These are phyloP conservation scores for Eudemis profundana DNA, from an alignment of 2,888 invertebrate genomes.

Conservation along the genomic window DNA sequence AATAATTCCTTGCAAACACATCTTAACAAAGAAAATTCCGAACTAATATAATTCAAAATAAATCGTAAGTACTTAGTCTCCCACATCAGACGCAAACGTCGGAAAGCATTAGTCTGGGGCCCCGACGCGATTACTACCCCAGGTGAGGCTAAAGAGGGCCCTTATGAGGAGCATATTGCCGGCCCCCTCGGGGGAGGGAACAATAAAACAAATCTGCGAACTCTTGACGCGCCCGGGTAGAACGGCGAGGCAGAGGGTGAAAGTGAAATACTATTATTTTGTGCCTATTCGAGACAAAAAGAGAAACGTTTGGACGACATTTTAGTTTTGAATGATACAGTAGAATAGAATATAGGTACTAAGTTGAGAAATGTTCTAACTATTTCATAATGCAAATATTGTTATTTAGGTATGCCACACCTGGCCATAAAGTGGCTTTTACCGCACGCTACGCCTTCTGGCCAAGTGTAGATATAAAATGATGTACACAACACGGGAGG, in stretches of 20 bases:
- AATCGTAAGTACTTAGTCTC: background rate
- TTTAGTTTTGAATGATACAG: no score
- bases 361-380: no score
- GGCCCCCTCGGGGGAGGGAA: constrained; percentile 51
- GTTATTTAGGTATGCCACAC: no score
- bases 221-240: constrained; percentile 52
- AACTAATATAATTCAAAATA: background rate
- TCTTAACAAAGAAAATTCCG: no score
- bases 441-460: no score
- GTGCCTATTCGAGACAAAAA: background rate
- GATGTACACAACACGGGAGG: no score
- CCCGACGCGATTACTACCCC: constrained; percentile 45
- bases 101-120: background rate
- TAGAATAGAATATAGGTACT: no score
- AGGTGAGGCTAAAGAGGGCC: constrained; percentile 54
- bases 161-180: constrained; percentile 72
- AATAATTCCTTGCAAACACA: no score
- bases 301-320: no score
- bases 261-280: background rate
- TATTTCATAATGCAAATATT: no score
- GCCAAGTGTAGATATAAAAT: no score
- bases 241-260: constrained; percentile 33
- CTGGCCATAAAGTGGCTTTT: no score
- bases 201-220: constrained; percentile 65
- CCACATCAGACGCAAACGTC: background rate